A percentile compares a stretch with the other conserved stretches of the same genome.
Conservation (phyloP, 2,888 invertebrate genomes). For the Clusia tigrina region DNA sequence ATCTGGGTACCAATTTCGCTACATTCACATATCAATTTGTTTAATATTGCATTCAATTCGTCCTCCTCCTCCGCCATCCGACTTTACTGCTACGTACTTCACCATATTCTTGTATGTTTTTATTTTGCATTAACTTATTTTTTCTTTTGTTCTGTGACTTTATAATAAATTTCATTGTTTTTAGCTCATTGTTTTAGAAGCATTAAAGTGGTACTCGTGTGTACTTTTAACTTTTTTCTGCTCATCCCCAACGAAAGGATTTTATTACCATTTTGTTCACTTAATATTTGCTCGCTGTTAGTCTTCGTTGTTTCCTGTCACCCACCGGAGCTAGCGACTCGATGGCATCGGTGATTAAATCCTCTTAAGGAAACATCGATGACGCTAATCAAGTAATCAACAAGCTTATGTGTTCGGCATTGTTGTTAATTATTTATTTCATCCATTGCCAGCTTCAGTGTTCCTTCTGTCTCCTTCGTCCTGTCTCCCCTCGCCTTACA, state of each 20-base stretch:
- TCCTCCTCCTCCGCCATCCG: too few relatives aligned
- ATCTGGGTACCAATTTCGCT: too few relatives aligned
- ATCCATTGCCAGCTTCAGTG: constrained; percentile 11
- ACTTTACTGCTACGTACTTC: too few relatives aligned
- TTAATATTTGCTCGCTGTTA: not conserved
- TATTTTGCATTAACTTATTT: too few relatives aligned
- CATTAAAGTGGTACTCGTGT: not conserved
- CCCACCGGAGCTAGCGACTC: constrained; percentile 2
- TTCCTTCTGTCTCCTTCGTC: not conserved
- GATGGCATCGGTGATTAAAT: constrained; percentile 19
- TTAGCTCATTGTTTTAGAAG: not conserved
- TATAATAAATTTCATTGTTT: too few relatives aligned
- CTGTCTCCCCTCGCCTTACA: not conserved
- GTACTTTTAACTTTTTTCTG: not conserved
- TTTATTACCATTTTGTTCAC: not conserved
- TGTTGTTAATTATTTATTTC: constrained; percentile 50
- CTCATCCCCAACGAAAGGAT: not conserved
- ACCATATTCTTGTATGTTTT: too few relatives aligned
- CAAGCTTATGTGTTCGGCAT: constrained; percentile 18
- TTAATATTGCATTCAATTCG: too few relatives aligned
- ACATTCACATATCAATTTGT: too few relatives aligned
- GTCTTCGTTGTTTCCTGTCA: not conserved
- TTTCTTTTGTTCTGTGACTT: too few relatives aligned
- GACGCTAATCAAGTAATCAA: constrained; percentile 29
- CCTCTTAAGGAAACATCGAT: constrained; percentile 13